Percentiles rank a stretch among this genome's conserved stretches.
These are phyloP conservation scores for Microcebus lehilahytsara DNA, from an alignment of 2,113 vertebrate species.

Conservation along the genomic window DNA sequence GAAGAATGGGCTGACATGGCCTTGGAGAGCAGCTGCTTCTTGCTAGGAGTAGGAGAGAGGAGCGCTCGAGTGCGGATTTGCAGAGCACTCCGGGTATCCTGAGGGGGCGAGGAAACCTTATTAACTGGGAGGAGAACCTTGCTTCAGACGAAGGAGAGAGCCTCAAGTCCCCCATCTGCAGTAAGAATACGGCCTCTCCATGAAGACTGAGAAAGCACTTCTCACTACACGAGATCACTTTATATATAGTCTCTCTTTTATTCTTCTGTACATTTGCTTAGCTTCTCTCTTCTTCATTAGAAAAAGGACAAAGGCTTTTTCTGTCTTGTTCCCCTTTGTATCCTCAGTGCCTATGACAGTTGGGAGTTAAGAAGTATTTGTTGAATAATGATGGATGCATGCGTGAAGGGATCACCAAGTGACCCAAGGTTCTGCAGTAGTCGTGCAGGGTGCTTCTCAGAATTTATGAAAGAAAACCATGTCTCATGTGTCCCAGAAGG, in stretches of 20 bases:
- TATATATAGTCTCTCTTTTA: neutral
- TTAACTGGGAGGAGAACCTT: neutral
- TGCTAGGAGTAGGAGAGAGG: neutral
- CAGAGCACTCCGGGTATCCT: neutral
- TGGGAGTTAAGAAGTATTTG: neutral
- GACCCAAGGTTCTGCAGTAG: neutral
- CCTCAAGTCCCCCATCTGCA: neutral
- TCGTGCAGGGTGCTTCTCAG: neutral
- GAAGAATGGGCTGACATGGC: neutral
- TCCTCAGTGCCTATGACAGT: neutral
- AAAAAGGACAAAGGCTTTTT: neutral
- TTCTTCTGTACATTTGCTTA: neutral
- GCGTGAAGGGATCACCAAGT: neutral
- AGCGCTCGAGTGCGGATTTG: neutral
- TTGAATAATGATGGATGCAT: neutral
- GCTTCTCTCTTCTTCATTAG: neutral
- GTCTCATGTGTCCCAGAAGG: neutral
- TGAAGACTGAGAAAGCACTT: neutral
- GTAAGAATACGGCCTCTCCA: neutral
- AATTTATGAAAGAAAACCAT: neutral
- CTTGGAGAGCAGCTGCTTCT: conserved; percentile 3
- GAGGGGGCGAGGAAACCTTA: neutral
- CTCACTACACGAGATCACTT: neutral
- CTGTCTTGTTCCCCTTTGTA: neutral
- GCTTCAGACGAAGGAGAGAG: neutral